Conservation (phyloP, 2,888 invertebrate species). For the Drosophila affinis region DNA sequence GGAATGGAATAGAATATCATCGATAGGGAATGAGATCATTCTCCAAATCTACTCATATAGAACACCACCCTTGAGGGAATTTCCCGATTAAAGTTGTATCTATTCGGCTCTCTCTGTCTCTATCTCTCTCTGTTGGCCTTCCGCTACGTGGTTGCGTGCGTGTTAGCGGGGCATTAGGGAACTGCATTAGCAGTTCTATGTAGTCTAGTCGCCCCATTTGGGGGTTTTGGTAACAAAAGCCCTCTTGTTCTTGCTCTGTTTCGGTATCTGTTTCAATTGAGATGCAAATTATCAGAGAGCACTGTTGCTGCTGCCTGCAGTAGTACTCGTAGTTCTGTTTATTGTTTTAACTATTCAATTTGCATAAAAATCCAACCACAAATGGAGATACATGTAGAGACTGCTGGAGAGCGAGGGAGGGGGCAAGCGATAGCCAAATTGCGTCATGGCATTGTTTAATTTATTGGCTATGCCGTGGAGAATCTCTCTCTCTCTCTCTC, state of each 20-base stretch:
- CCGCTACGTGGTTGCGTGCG: conserved; percentile 25
- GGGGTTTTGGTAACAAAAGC: conserved; percentile 1
- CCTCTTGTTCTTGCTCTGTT: not conserved
- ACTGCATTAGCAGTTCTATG: conserved; percentile 53
- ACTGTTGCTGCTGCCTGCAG: conserved; percentile 5
- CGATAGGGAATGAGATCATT: too few species aligned
- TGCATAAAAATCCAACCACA: conserved; percentile 57
- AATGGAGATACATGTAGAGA: conserved; percentile 4
- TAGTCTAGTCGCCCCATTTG: conserved; percentile 21
- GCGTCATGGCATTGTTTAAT: conserved; percentile 55
- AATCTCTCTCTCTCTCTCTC: conserved; percentile 32
- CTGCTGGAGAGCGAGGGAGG: conserved; percentile 16
- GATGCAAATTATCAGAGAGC: conserved; percentile 62
- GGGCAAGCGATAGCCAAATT: conserved; percentile 41
- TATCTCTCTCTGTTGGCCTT: not conserved
- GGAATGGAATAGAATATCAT: not conserved
- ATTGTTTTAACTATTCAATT: conserved; percentile 68
- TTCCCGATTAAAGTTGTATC: not conserved
- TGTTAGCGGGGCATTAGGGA: conserved; percentile 62
- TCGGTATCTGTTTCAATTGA: conserved; percentile 58
- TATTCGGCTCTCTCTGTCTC: not conserved
- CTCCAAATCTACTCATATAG: not conserved
- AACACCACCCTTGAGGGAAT: not conserved
- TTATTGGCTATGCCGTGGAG: conserved; percentile 37
- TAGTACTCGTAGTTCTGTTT: conserved; percentile 51